Conservation (phyloP, 1,140 invertebrate species). For the Bombus affinis region DNA sequence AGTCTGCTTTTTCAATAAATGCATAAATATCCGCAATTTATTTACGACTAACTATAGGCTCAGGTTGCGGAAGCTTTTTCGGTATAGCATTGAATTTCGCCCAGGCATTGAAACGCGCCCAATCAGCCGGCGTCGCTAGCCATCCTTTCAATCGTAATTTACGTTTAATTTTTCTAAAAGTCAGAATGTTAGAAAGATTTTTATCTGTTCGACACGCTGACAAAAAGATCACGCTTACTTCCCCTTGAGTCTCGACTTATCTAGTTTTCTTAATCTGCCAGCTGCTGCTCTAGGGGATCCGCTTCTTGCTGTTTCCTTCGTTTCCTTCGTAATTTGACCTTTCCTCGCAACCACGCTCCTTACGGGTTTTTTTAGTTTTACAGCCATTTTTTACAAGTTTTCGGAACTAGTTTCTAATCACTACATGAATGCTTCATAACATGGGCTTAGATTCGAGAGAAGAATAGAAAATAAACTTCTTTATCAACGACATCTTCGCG, state of each 20-base stretch:
- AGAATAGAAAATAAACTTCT: no score
- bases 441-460: no score
- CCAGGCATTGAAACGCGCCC: slow-evolving; percentile 70
- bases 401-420: not conserved
- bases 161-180: not conserved
- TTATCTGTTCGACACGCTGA: not conserved
- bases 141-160: slow-evolving; percentile 60
- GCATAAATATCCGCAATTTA: not conserved
- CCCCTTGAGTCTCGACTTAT: not conserved
- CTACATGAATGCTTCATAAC: not conserved
- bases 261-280: not conserved
- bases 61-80: slow-evolving; percentile 53
- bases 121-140: slow-evolving; percentile 67
- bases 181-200: not conserved
- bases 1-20: not conserved
- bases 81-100: slow-evolving; percentile 62
- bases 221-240: not conserved
- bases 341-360: not conserved
- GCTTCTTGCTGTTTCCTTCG: not conserved
- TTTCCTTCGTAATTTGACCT: not conserved
- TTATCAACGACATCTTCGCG: not conserved
- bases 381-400: slow-evolving; percentile 1
- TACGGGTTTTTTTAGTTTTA: not conserved
- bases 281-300: not conserved
- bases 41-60: slow-evolving; percentile 56